Conservation (phyloP, 2,888 invertebrate genomes). For the Venustoraphidia nigricollis region DNA sequence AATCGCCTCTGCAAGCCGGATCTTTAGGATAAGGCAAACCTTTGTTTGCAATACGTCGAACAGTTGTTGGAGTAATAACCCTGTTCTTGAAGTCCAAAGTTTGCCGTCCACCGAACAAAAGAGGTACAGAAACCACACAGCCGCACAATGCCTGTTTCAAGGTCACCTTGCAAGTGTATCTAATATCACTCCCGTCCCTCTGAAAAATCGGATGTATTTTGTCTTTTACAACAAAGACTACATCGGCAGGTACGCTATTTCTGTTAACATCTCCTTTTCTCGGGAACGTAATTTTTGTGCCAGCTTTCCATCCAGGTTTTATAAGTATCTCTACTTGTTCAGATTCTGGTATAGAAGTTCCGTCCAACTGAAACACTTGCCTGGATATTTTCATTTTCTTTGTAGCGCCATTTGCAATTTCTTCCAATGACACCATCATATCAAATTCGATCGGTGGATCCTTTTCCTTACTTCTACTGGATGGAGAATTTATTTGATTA, state of each 20-base stretch:
- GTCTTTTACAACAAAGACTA: constrained; percentile 86
- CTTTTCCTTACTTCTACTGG: constrained; percentile 38
- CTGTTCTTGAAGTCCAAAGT: constrained; percentile 58
- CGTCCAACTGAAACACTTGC: constrained; percentile 64
- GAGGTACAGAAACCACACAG: constrained; percentile 66
- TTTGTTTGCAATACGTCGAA: constrained; percentile 67
- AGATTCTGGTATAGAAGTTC: constrained; percentile 67
- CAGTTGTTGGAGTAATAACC: constrained; percentile 70
- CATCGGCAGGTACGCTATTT: constrained; percentile 84
- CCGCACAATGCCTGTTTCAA: constrained; percentile 84
- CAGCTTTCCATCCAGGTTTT: constrained; percentile 94
- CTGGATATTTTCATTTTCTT: constrained; percentile 97
- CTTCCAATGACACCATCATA: constrained; percentile 76
- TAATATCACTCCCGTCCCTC: constrained; percentile 81
- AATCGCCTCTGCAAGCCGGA: constrained; percentile 70
- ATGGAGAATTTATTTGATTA: constrained; percentile 46
- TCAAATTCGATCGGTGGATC: constrained; percentile 84
- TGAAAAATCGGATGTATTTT: constrained; percentile 77
- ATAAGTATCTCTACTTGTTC: constrained; percentile 83
- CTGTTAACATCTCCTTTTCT: constrained; percentile 85
- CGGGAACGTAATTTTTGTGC: constrained; percentile 92
- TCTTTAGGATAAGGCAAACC: constrained; percentile 89
- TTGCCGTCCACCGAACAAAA: constrained; percentile 61
- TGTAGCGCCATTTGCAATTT: constrained; percentile 76
- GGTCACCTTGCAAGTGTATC: constrained; percentile 66